phyloP scores from a whole-genome alignment of 1,140 invertebrate species.

The Cryptotermes secundus region DNA sequence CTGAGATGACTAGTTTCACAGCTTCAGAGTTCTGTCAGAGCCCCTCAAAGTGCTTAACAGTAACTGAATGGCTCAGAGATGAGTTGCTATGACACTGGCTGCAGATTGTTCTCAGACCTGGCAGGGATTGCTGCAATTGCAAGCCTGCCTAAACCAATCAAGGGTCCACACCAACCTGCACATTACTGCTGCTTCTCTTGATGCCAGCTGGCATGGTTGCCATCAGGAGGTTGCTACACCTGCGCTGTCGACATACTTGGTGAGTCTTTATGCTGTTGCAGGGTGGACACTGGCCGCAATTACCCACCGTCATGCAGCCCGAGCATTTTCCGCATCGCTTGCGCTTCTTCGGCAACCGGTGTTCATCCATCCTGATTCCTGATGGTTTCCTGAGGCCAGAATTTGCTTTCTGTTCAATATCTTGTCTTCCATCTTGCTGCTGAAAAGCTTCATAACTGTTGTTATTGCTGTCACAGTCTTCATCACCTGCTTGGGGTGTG shows the following conservation, averaged over 20 bases:
- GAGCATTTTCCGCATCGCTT: slow-evolving; percentile 30
- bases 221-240: slow-evolving; percentile 25
- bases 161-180: background rate
- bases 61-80: too few species aligned
- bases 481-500: background rate
- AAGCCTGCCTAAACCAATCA: background rate
- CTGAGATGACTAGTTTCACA: too few species aligned
- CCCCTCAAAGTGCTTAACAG: too few species aligned
- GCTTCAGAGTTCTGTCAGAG: too few species aligned
- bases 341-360: background rate
- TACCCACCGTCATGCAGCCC: slow-evolving; percentile 22
- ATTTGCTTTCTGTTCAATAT: background rate
- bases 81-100: background rate
- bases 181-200: background rate
- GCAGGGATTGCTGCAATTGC: background rate
- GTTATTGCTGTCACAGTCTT: background rate
- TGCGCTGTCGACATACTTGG: slow-evolving; percentile 31
- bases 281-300: slow-evolving; percentile 30
- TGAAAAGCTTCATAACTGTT: background rate
- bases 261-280: slow-evolving; percentile 30
- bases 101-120: background rate
- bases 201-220: background rate
- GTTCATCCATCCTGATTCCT: background rate
- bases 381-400: background rate
- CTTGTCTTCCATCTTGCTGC: background rate